Base-by-base conservation (phyloP, 2,888 invertebrate genomes). In the Coleophora flavipennella region DNA sequence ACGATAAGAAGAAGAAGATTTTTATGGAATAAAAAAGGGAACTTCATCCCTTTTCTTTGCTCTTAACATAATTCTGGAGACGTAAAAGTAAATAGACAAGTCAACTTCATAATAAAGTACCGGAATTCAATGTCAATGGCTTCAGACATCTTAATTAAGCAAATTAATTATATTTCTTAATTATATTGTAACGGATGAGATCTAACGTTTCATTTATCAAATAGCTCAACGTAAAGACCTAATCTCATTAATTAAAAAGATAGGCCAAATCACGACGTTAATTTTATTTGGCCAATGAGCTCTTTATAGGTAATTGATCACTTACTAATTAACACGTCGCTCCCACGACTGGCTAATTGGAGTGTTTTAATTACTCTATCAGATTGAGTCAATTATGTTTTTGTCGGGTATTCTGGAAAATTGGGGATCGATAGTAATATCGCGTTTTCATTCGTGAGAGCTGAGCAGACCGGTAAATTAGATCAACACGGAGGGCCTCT, bases 291-390 rank as follows among this genome's bases (percentile, higher is more conserved):
- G 38, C 35, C 44, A 45, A 47, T 48, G 41, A 46, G 35, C 50
- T 42, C 52, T 49, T 59, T 57, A 55, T 55, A 51, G 50, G 41
- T 47, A 53, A 46, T 52, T 57, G 62, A 67, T 67, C 66, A 57
- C 58, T 61, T 55, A 57, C 53, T 66, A 67, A 68, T 67, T 67
- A 67, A 65, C 58, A 56, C 53, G 64, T 65, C 67, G 50, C 49
- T 50, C 51, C 43, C 67, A 64, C 47, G 50, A 40, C 44, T 42
- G 33, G 28, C 35, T 44, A 45, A 59, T 60, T 59, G 50, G 48
- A 46, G 50, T 46, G 48, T 52, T 55, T 62, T 59, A 59, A 60
- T 55, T 53, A 53, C 44, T 36, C 14, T 28, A 10, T 40, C 40
- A 35, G 35, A 35, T 39, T 31, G 29, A 33, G 12, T 38, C 38